These are phyloP conservation scores for Ataeniobius toweri DNA, from an alignment of 2,797 vertebrate genomes.

Conservation along the genomic window DNA sequence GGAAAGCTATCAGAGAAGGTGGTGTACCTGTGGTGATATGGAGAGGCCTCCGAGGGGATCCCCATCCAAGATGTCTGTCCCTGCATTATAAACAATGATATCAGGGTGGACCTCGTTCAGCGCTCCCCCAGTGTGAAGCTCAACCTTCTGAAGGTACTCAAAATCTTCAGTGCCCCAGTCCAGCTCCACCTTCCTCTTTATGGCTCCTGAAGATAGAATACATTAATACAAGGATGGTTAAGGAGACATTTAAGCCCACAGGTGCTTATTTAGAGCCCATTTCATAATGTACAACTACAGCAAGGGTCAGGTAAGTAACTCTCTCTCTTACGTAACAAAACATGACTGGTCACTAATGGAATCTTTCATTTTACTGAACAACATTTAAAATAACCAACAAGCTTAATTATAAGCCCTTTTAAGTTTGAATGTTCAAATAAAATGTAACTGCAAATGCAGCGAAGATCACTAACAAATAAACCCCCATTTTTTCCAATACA, in stretches of 20 bases:
- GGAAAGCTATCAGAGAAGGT: background rate
- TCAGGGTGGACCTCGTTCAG: conserved; percentile 87
- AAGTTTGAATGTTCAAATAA: background rate
- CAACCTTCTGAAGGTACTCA: conserved; percentile 91
- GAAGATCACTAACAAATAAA: background rate
- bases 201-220: conserved; percentile 83
- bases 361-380: background rate
- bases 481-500: background rate
- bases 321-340: background rate
- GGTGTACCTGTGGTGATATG: conserved; percentile 90
- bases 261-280: background rate
- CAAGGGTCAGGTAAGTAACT: background rate
- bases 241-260: background rate
- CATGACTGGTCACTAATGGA: background rate
- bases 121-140: conserved; percentile 83
- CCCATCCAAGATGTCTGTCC: conserved; percentile 92
- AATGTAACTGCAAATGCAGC: background rate
- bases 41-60: conserved; percentile 93
- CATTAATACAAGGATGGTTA: background rate
- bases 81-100: conserved; percentile 92
- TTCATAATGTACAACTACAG: background rate
- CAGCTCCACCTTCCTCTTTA: conserved; percentile 90
- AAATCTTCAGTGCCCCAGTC: conserved; percentile 94
- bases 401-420: background rate
- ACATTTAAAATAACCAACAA: background rate